phyloP scores from a whole-genome alignment of 2,113 vertebrate species.

The Gobiocypris rarus region DNA sequence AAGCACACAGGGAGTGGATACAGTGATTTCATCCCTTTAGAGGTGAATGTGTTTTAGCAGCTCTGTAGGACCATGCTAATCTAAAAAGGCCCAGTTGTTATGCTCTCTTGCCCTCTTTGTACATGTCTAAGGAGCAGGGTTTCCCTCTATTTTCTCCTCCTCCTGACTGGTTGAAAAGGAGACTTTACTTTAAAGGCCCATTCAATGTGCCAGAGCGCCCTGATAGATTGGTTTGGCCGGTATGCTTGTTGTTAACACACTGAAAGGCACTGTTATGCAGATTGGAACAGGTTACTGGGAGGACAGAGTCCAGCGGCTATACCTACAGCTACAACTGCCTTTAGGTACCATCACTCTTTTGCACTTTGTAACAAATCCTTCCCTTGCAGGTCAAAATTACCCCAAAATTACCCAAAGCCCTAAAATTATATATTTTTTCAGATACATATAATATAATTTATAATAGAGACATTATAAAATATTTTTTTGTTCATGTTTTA shows the following conservation, averaged over 20 bases:
- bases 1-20: constrained; percentile 45
- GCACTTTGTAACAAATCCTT: too few species aligned
- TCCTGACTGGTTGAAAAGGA: constrained; percentile 57
- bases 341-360: neutral
- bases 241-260: constrained; percentile 83
- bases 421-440: too few species aligned
- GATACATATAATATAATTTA: too few species aligned
- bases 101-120: constrained; percentile 18
- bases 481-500: too few species aligned
- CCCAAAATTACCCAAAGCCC: too few species aligned
- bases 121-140: constrained; percentile 57
- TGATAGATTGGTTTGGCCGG: constrained; percentile 80
- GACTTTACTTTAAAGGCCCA: constrained; percentile 68
- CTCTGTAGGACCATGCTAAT: constrained; percentile 51
- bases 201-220: constrained; percentile 69
- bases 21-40: constrained; percentile 53
- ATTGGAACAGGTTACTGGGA: constrained; percentile 80
- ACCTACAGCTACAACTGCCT: constrained; percentile 8
- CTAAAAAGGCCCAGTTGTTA: constrained; percentile 29
- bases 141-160: constrained; percentile 59
- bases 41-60: constrained; percentile 58
- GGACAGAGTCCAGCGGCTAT: constrained; percentile 72
- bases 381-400: too few species aligned
- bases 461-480: too few species aligned
- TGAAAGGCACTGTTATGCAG: constrained; percentile 79